Evolutionary conservation across 2,888 invertebrate genomes (phyloP), one percentile per base, ranked within the genome.

Genomic region (Philopedon plagiatum): DNA sequence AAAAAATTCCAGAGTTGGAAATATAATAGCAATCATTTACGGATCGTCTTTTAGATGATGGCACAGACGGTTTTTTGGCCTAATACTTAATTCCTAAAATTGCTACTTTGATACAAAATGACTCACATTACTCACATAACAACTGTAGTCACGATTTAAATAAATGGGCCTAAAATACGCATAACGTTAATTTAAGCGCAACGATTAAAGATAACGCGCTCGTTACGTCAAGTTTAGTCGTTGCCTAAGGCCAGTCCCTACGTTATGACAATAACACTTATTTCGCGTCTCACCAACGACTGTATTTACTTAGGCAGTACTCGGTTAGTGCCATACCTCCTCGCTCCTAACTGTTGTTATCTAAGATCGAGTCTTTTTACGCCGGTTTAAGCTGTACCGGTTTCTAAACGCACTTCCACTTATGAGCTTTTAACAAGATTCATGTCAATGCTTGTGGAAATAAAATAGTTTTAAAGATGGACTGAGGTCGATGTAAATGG

Each of bases 221-320:
- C 69, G 63, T 69, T 69, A 69, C 44, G 69, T 63, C 63, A 62
- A 46, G 54, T 56, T 54, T 68, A 51, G 34, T 51, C 58, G 56
- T 57, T 60, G 77, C 78, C 75, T 51, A 54, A 56, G 76, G 78
- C 67, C 49, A 72, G 39, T 76, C 15, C 39, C 2, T 37, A 78
- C 76, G 77, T 80, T 78, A 80, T 78, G 79, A 80, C 79, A 80
- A 80, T 80, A 77, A 75, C 60, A 61, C 71, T 76, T 78, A 75
- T 77, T 79, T 78, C 76, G 75, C 75, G 76, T 74, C 78, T 76
- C 73, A 70, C 75, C 77, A 79, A 80, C 79, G 78, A 79, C 80
- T 79, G 75, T 80, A 79, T 80, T 80, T 78, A 79, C 80, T 79
- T 79, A 79, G 78, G 76, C 78, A 73, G 61, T 1, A 74, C 75